Base-by-base conservation (phyloP, 2,888 invertebrate genomes). In the Entomobrya proxima region DNA sequence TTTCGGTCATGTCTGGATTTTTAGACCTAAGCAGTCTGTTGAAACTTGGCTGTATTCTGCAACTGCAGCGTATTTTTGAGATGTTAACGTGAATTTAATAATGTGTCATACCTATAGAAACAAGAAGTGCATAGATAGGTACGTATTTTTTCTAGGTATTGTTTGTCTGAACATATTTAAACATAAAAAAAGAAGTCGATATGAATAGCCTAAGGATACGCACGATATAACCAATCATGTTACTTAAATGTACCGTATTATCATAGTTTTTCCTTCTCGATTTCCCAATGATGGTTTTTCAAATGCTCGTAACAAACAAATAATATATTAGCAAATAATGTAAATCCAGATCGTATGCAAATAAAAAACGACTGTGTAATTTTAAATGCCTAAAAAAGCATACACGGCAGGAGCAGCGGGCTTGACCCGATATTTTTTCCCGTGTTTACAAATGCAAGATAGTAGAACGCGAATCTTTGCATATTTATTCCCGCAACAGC, bases 381-480 rank as follows among this genome's bases (percentile, higher is more conserved):
- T 78, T 79, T 37, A 47, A 85, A 72, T 85, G 67, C 85, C 79
- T 85, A 79, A 85, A 85, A 77, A 79, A 84, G 84, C 27, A 78
- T 79, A 74, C 79, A 85, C 75, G 32, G 74, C 74, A 79, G 85
- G 85, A 74, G 79, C 50, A 79, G 50, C 79, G 85, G 85, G 85
- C 74, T 79, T 85, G 85, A 85, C 85, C 85, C 79, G 74, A 78
- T 78, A 85, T 85, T 24, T 58, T 84, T 79, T 84, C 72, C 50
- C 40, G 15, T 84, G 15, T 72, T 69, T 84, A 79, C 85, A 79
- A 85, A 83, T 15, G 61, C 35, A 35, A 75, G 79, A 7, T 7
- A 7, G 79, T 85, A 79, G 79, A 85, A 78, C 75, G 84, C 72
- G 84, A 78, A 79, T 61, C 79, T 79, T 52, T 11, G n/a, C 44